Conservation (phyloP, 2,797 vertebrate species). For the Remorina albescens region DNA sequence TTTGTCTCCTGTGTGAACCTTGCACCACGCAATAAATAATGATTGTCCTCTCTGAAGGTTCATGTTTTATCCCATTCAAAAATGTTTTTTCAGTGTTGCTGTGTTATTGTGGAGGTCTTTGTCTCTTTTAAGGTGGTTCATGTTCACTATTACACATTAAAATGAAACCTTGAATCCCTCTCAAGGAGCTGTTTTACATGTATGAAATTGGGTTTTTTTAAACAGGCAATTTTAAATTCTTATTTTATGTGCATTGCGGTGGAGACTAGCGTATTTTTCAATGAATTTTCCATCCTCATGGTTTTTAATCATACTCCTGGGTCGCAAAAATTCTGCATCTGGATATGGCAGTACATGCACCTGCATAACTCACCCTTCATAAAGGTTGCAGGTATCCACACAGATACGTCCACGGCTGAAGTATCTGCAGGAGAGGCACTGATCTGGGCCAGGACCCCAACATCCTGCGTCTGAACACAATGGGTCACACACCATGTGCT, state of each 20-base stretch:
- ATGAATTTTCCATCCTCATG: background rate
- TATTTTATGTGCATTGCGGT: background rate
- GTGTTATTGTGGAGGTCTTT: no score
- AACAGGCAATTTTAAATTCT: background rate
- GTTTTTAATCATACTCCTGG: slow-evolving; percentile 3
- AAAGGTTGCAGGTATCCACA: slow-evolving; percentile 93
- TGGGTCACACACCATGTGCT: slow-evolving; percentile 92
- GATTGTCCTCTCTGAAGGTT: no score
- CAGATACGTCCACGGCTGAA: slow-evolving; percentile 93
- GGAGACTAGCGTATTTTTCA: background rate
- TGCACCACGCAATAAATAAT: background rate
- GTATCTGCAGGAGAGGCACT: slow-evolving; percentile 93
- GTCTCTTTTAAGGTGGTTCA: background rate
- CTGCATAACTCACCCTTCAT: slow-evolving; percentile 90
- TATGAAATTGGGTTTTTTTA: background rate
- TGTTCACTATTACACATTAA: background rate
- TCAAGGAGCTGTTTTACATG: background rate
- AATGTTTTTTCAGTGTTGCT: no score
- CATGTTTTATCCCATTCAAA: no score
- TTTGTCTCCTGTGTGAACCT: background rate
- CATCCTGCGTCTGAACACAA: slow-evolving; percentile 94
- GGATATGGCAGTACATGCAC: background rate
- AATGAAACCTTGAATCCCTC: background rate
- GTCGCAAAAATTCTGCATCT: background rate
- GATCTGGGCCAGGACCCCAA: slow-evolving; percentile 95